Percentiles rank a stretch among this genome's conserved stretches.
phyloP scores from a whole-genome alignment of 1,140 invertebrate genomes.

The Listronotus oregonensis region DNA sequence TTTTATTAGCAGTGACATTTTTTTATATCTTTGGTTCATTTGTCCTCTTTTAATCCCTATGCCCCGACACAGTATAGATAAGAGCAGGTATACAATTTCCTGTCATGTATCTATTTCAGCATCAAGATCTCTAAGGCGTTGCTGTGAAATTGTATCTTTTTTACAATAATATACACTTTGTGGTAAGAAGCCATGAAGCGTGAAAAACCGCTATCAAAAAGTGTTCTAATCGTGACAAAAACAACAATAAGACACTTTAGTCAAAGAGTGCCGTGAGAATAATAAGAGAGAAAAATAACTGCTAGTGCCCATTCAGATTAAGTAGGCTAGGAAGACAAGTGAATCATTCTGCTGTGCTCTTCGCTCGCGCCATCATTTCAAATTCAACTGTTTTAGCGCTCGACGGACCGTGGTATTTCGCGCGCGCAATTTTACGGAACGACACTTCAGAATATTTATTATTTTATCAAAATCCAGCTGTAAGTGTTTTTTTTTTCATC shows the following conservation, averaged over 20 bases:
- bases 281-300: slow-evolving; percentile 28
- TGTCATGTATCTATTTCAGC: too few species aligned
- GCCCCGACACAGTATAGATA: too few species aligned
- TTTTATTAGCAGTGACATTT: too few species aligned
- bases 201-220: slow-evolving; percentile 18
- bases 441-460: not conserved
- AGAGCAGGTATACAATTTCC: too few species aligned
- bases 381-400: slow-evolving; percentile 37
- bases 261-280: slow-evolving; percentile 29
- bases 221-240: slow-evolving; percentile 34
- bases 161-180: not conserved
- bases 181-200: slow-evolving; percentile 5
- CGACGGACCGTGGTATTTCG: slow-evolving; percentile 26
- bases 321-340: slow-evolving; percentile 39
- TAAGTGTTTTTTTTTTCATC: too few species aligned
- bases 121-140: not conserved
- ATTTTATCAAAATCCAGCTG: too few species aligned
- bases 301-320: slow-evolving; percentile 30
- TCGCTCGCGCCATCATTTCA: slow-evolving; percentile 31
- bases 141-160: not conserved
- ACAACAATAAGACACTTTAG: slow-evolving; percentile 29
- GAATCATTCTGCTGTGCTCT: slow-evolving; percentile 23
- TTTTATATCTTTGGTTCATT: too few species aligned
- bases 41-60: too few species aligned
- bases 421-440: slow-evolving; percentile 17